Base-by-base conservation (phyloP, 2,888 invertebrate species). In the Macrostomum cliftonense region DNA sequence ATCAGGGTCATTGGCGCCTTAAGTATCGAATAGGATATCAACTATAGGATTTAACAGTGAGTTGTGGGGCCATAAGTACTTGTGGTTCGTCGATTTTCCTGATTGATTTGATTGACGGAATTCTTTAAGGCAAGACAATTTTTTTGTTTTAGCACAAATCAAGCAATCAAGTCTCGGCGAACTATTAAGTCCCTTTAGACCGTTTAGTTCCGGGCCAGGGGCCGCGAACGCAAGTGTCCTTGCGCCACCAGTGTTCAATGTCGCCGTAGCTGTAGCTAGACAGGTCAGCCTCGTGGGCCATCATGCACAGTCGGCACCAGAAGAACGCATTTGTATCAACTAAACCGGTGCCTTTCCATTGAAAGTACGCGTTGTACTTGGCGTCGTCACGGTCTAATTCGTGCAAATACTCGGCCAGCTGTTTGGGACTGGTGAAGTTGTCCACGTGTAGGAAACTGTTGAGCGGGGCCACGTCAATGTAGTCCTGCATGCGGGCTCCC, bases 381-480 rank as follows among this genome's bases (percentile, higher is more conserved):
- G 79, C 78, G 65, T 89, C 86, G 68, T 93, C 82, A 55, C 78
- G 76, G 67, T 89, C 88, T 50, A 93, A 75, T 46, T 80, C 77
- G 55, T 79, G 78, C 49, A 93, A 75, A 71, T 89, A 91, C 36
- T 79, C 78, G 38, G 91, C 91, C 54, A 93, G 74, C 58, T 84
- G 82, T 61, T 80, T 79, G 0, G 91, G 82, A 19, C 82, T 80
- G 36, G 79, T 78, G 67, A 91, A 93, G 69, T 93, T 89, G 65
- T 93, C 91, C 19, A 93, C 87, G 71, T 93, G 91, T 52, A 93
- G 82, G 73, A 83, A 93, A 2, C 87, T 88, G 59, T 83, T 80
- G 64, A 82, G 79, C 0, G 93, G 93, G 2, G 91, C 83, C 56
- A 80, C 79, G 43, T 81, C 77, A 53, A 80, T 81, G 70, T 93